Evolutionary conservation across 2,113 vertebrate genomes (phyloP), one percentile per base, ranked within the genome.

Genomic region (Oncorhynchus gorbuscha): DNA sequence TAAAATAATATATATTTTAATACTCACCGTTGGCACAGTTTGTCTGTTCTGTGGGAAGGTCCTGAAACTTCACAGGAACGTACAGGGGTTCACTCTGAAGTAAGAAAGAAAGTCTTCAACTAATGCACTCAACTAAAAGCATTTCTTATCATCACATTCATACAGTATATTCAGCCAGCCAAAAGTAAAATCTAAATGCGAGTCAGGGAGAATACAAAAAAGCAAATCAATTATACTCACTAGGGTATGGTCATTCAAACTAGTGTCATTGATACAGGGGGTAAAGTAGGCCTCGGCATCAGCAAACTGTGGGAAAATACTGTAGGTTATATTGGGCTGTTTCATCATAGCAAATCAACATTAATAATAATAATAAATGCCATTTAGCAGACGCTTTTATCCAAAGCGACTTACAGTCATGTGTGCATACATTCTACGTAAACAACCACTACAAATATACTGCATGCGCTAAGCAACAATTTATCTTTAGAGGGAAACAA

Each of bases 61-160:
- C 97, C 92, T 97, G 95, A 91, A 99, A 98, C 91, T 96, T 98
- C 87, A 99, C 94, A 69, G 97, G 97, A 86, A 98, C 96, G 77
- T 99, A 99, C 0, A 99, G 92, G 24, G 97, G 96, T 84, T 98
- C 97, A 88, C 97, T 97, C 97, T 99, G 91, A 55, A 93, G 64
- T 92, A 76, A 66, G 72, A 45, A 78, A 76, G 69, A 45, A 73
- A 30, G 61, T 39, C 11, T 68, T 55, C 58, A 71, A 48, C 59
- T 39, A 26, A 28, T 12, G 12, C 11, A 28, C 11, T 26, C 24
- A 28, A 26, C 62, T 20, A 69, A 35, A 16, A 8, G n/a, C 32
- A 71, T 72, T 58, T 30, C 1, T 16, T 0, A 35, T 30, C 35
- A 67, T 30, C 6, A 73, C 13, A 3, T 26, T 1, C 51, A 26